Base-by-base conservation (phyloP, 2,113 vertebrate genomes). In the Nothoprocta pentlandii region DNA sequence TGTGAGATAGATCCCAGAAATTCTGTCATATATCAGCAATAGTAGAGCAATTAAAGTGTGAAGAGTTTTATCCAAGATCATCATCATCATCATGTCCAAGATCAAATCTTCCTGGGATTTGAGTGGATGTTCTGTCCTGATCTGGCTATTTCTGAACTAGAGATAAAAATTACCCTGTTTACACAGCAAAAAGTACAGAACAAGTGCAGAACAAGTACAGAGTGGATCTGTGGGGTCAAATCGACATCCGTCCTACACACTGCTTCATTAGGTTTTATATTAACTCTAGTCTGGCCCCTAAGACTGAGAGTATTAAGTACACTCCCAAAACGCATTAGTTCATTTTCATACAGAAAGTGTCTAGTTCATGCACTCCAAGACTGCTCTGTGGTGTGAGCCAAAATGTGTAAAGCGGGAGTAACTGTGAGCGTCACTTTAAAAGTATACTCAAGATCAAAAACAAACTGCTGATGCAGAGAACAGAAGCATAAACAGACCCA, bases 401-500 rank as follows among this genome's bases (percentile, higher is more conserved):
- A 70, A 63, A 15, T 2, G 6, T 56, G 2, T 53, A 4, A 73
- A 75, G 28, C 21, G 16, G 11, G 15, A 1, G 14, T 47, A 5
- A 4, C 3, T 78, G 16, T 8, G 32, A 87, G 2, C 0, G 0
- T n/a, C 1, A 12, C 32, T 93, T 77, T 41, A 10, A 89, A 93
- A 74, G 8, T 9, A 66, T 1, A 10, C 1, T 58, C 73, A 34
- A 42, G 21, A 17, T 54, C 69, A 34, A 80, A 77, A 80, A 64
- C 12, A 77, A 69, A 20, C 28, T 66, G 42, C 17, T 74, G 30
- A 49, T n/a, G 12, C 32, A n/a, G 16, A 32, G 12, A 32, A 7
- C 10, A 67, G 21, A 90, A 62, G 26, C 49, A 68, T 7, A 17
- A 66, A 32, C 41, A 22, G 5, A 41, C 8, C 58, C 12, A 28